Conservation (phyloP, 1,140 invertebrate genomes). For the Anadara kagoshimensis region DNA sequence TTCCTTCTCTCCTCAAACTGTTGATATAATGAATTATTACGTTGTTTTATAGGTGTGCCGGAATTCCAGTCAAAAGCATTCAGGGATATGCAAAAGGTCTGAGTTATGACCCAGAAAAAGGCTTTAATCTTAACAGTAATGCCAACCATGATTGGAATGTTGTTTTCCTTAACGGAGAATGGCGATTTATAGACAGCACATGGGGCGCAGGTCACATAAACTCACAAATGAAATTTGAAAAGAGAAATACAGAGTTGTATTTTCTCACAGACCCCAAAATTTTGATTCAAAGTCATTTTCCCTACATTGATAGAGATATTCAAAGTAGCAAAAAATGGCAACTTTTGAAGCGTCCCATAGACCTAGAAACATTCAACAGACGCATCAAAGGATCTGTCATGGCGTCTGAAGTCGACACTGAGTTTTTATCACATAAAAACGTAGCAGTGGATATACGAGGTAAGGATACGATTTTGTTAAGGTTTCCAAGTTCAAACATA, state of each 20-base stretch:
- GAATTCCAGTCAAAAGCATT: slow-evolving; percentile 97
- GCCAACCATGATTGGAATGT: slow-evolving; percentile 48
- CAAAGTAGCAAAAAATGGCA: slow-evolving; percentile 25
- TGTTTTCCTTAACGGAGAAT: slow-evolving; percentile 31
- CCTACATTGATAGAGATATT: slow-evolving; percentile 39
- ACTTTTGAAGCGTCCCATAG: slow-evolving; percentile 8
- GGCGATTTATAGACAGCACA: slow-evolving; percentile 62
- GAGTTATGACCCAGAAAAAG: slow-evolving; percentile 94
- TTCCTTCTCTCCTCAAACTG: too few relatives aligned
- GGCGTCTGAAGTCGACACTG: slow-evolving; percentile 1
- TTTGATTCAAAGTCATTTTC: slow-evolving; percentile 74
- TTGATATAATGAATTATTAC: too few relatives aligned
- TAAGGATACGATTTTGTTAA: not conserved
- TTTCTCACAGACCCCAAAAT: slow-evolving; percentile 75
- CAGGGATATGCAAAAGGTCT: slow-evolving; percentile 99
- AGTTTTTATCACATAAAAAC: not conserved
- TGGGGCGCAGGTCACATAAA: slow-evolving; percentile 68
- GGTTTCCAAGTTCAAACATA: not conserved
- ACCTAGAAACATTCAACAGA: slow-evolving; percentile 21
- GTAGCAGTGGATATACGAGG: not conserved
- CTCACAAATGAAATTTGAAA: slow-evolving; percentile 11
- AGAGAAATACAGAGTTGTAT: slow-evolving; percentile 56
- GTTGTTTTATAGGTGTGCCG: slow-evolving; percentile 77
- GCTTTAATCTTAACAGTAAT: slow-evolving; percentile 94
- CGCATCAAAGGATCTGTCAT: slow-evolving; percentile 10